Conservation (phyloP, 2,888 invertebrate species). For the Acholoe squamosa region DNA sequence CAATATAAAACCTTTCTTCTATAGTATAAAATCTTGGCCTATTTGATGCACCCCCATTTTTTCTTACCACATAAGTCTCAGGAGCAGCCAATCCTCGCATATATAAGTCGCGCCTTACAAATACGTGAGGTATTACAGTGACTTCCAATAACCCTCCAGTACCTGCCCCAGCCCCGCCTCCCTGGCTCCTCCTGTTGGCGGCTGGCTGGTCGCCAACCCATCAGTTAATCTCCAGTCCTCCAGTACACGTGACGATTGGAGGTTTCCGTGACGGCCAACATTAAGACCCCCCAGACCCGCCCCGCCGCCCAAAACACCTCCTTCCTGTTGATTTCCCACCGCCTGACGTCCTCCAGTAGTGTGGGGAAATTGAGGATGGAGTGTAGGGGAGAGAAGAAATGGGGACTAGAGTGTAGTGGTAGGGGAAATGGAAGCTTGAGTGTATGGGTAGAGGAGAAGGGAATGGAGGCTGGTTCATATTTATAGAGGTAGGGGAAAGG, state of each 20-base stretch:
- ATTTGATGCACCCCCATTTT: no score
- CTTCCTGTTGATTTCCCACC: conserved; percentile 56
- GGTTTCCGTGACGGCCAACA: conserved; percentile 28
- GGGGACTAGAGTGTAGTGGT: background rate
- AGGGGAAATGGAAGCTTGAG: background rate
- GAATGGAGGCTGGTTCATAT: background rate
- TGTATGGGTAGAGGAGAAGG: background rate
- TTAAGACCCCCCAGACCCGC: background rate
- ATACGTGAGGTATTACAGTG: no score
- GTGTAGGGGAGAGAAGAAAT: background rate
- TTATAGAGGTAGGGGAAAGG: background rate
- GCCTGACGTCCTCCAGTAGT: background rate
- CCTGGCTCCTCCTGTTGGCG: background rate
- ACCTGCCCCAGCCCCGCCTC: background rate
- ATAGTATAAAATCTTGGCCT: no score
- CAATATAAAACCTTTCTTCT: no score
- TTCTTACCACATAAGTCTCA: no score
- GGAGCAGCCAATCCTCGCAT: no score
- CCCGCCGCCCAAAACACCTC: conserved; percentile 34
- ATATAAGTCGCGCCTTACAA: no score
- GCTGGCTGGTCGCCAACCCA: background rate
- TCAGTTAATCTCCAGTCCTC: conserved; percentile 48
- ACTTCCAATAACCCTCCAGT: background rate
- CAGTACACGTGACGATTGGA: conserved; percentile 40
- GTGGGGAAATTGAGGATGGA: background rate